Evolutionary conservation across 64 coral and sea anemone genomes (phyloP).

Genomic region (Montipora efflorescens): DNA sequence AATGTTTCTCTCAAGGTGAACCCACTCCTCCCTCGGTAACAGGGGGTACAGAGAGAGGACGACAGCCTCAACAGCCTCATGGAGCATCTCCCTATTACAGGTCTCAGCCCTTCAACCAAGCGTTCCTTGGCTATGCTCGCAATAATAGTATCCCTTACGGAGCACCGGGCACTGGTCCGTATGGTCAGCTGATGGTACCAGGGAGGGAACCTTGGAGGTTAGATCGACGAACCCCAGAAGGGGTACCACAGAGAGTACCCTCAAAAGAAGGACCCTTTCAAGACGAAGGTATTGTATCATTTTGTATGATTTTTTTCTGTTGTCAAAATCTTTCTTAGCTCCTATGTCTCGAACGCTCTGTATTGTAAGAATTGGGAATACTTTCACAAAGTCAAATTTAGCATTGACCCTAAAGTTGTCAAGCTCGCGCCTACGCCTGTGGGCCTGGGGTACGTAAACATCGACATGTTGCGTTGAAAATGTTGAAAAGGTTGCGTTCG

Average conservation of each 20-base stretch:
- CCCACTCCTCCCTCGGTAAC: conserved; percentile 81
- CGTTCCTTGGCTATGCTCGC: conserved; percentile 43
- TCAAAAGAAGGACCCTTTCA: neutral
- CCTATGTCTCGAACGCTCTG: no score
- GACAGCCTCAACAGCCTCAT: conserved; percentile 52
- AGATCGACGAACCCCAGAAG: conserved; percentile 39
- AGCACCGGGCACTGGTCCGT: conserved; percentile 25
- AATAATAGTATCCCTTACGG: conserved; percentile 13
- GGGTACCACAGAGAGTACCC: conserved; percentile 9
- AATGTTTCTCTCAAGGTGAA: conserved; percentile 45
- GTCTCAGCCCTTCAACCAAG: conserved; percentile 57
- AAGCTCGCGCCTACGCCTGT: no score
- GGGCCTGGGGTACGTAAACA: no score
- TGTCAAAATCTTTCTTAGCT: no score
- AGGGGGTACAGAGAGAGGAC: conserved; percentile 48
- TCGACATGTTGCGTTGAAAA: no score
- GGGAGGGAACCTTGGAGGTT: conserved; percentile 41
- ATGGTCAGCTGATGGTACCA: conserved; percentile 40
- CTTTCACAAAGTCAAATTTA: no score
- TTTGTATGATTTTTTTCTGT: no score
- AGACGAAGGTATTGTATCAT: conserved; percentile 16
- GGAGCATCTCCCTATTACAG: conserved; percentile 35
- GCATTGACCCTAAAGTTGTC: no score
- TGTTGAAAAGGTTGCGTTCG: no score
- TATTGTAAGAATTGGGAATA: no score